phyloP scores from a whole-genome alignment of 1,140 invertebrate genomes.

The Formica exsecta region DNA sequence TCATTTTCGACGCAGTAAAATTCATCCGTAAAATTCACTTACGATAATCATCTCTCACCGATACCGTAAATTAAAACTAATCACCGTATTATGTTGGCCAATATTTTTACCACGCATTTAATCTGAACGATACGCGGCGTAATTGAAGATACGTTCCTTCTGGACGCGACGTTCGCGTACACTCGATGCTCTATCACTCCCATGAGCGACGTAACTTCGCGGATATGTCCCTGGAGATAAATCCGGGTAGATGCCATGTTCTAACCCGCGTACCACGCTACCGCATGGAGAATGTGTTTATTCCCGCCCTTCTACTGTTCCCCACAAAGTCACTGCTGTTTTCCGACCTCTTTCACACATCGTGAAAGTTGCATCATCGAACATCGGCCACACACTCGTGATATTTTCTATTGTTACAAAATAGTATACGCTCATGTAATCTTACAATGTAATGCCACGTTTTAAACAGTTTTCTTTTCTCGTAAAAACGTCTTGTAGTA shows the following conservation, averaged over 20 bases:
- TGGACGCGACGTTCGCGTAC: constrained; percentile 27
- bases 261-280: constrained; percentile 37
- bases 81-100: constrained; percentile 2
- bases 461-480: neutral
- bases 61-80: constrained; percentile 22
- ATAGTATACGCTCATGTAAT: neutral
- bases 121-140: neutral
- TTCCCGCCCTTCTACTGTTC: constrained; percentile 41
- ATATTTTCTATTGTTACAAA: neutral
- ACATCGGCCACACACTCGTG: neutral
- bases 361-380: constrained; percentile 26
- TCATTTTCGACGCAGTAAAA: neutral
- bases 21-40: neutral
- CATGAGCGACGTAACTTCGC: constrained; percentile 72
- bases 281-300: constrained; percentile 45
- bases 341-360: constrained; percentile 22
- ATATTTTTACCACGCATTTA: constrained; percentile 43
- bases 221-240: constrained; percentile 73
- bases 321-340: constrained; percentile 30
- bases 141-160: constrained; percentile 56
- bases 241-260: constrained; percentile 60
- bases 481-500: neutral
- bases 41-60: neutral
- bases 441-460: neutral
- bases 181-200: constrained; percentile 61